These are phyloP conservation scores for Aplochiton taeniatus DNA, from an alignment of 2,797 vertebrate species.

Conservation along the genomic window DNA sequence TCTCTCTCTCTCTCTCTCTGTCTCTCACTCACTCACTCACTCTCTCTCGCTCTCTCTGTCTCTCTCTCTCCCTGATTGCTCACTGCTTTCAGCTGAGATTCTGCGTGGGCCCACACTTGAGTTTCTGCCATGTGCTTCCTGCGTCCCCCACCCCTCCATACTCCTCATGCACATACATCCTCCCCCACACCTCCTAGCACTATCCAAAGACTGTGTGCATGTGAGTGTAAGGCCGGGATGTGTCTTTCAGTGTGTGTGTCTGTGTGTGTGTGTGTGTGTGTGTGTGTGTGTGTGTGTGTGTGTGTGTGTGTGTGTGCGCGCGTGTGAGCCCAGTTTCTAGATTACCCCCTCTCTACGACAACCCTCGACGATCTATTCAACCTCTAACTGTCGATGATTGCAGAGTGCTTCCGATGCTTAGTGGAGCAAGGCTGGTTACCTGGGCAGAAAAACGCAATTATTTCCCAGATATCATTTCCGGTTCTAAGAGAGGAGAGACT, in stretches of 20 bases:
- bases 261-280: conserved; percentile 26
- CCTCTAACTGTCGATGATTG: too few species aligned
- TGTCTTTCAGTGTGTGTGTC: conserved; percentile 19
- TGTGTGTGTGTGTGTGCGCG: conserved; percentile 17
- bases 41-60: too few species aligned
- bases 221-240: not conserved
- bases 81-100: conserved; percentile 68
- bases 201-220: conserved; percentile 45
- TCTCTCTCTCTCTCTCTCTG: too few species aligned
- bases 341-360: too few species aligned
- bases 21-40: too few species aligned
- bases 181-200: conserved; percentile 50
- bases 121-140: conserved; percentile 71
- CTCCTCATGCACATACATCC: conserved; percentile 15
- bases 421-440: too few species aligned
- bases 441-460: too few species aligned
- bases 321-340: too few species aligned
- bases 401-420: too few species aligned
- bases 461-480: too few species aligned
- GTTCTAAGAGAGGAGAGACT: not conserved
- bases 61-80: conserved; percentile 18
- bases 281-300: too few species aligned
- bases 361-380: too few species aligned
- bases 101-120: conserved; percentile 73
- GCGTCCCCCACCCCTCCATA: conserved; percentile 37